A percentile compares a stretch with the other conserved stretches of the same genome.
phyloP scores from a whole-genome alignment of 2,888 invertebrate species.

The Sturmia bella region DNA sequence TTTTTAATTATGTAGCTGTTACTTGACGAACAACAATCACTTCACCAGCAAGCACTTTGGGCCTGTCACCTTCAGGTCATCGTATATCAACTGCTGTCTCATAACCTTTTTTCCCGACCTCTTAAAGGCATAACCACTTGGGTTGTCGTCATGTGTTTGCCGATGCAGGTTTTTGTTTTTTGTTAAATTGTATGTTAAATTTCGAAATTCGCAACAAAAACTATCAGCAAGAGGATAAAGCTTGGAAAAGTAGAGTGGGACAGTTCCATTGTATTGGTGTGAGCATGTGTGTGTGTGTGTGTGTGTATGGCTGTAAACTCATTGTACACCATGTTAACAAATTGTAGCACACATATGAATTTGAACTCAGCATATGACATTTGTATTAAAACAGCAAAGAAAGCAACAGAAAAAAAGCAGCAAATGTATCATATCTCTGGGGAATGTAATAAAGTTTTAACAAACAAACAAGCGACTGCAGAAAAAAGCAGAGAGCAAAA shows the following conservation, averaged over 20 bases:
- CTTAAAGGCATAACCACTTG: too few species aligned
- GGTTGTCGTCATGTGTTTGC: too few species aligned
- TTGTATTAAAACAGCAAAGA: conserved; percentile 56
- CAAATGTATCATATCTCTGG: conserved; percentile 58
- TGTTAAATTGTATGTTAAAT: conserved; percentile 14
- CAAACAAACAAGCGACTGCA: conserved; percentile 26
- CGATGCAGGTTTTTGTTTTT: neutral
- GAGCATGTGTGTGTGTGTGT: neutral
- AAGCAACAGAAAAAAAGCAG: neutral
- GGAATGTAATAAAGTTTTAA: conserved; percentile 66
- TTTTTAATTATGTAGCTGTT: too few species aligned
- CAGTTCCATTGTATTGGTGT: neutral
- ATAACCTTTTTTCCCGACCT: too few species aligned
- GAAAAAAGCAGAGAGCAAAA: conserved; percentile 18
- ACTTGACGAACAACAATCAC: too few species aligned
- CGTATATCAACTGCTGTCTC: too few species aligned
- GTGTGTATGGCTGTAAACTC: neutral
- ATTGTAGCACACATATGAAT: conserved; percentile 36
- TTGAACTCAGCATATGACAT: conserved; percentile 58
- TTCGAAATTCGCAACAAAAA: conserved; percentile 5
- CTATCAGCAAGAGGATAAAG: conserved; percentile 32
- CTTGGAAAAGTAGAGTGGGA: neutral
- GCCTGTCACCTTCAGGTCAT: too few species aligned
- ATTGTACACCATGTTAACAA: conserved; percentile 2
- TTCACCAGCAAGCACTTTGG: too few species aligned